A percentile compares a stretch with the other conserved stretches of the same genome.
Conservation (phyloP, 2,113 vertebrate genomes). For the Xenopus borealis region DNA sequence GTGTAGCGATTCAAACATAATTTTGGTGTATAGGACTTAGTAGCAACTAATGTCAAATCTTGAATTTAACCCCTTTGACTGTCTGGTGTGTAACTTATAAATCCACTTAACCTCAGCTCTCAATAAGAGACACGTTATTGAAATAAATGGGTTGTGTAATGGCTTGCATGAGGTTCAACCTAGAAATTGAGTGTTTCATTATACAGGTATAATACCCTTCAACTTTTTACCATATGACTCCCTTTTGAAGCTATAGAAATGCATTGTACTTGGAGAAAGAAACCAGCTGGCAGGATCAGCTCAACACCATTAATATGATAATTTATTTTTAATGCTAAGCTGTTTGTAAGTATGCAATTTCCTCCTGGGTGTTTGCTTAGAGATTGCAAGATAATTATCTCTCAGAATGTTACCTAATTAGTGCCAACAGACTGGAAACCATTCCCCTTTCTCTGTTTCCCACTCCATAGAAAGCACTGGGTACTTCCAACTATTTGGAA, state of each 20-base stretch:
- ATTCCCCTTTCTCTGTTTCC: slow-evolving; percentile 34
- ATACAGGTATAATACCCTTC: not conserved
- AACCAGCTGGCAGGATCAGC: slow-evolving; percentile 18
- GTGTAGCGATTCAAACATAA: no score
- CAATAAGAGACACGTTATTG: no score
- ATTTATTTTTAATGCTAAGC: slow-evolving; percentile 73
- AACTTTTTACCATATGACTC: slow-evolving; percentile 5
- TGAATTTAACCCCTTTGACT: no score
- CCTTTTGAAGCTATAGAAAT: not conserved
- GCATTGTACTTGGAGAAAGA: slow-evolving; percentile 11
- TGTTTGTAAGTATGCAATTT: slow-evolving; percentile 72
- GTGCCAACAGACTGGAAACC: slow-evolving; percentile 75
- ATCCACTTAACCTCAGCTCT: no score
- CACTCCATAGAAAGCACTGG: slow-evolving; percentile 28
- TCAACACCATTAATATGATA: slow-evolving; percentile 51
- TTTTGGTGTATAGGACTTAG: no score
- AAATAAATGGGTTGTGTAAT: no score
- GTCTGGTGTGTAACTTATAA: no score
- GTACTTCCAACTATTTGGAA: slow-evolving; percentile 30
- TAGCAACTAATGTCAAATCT: no score
- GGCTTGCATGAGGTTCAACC: no score
- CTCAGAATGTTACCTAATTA: slow-evolving; percentile 77
- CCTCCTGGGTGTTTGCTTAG: slow-evolving; percentile 77
- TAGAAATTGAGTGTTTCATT: no score
- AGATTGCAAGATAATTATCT: slow-evolving; percentile 76